These are phyloP conservation scores for Sympetrum striolatum DNA, from an alignment of 2,888 invertebrate genomes.

Conservation along the genomic window DNA sequence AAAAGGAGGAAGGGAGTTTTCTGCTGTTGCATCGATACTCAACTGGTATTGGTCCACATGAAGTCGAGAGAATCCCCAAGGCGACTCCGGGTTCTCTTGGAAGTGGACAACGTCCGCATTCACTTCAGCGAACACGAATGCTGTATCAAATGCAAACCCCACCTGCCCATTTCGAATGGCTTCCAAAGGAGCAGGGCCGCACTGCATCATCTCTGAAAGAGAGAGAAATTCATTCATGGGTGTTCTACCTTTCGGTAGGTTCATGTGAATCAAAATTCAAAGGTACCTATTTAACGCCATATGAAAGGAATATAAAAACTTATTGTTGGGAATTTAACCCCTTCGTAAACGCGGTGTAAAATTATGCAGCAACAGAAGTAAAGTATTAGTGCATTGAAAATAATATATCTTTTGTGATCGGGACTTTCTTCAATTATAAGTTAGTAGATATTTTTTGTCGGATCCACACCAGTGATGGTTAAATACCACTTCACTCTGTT, in stretches of 20 bases:
- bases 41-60: slow-evolving; percentile 72
- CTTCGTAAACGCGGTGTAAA: too few species aligned
- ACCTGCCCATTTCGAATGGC: slow-evolving; percentile 77
- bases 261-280: too few species aligned
- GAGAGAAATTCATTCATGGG: too few species aligned
- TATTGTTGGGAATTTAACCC: too few species aligned
- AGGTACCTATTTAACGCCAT: too few species aligned
- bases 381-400: too few species aligned
- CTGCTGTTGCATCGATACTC: slow-evolving; percentile 54
- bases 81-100: slow-evolving; percentile 71
- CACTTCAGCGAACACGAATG: slow-evolving; percentile 78
- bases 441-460: too few species aligned
- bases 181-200: slow-evolving; percentile 72
- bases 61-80: slow-evolving; percentile 72
- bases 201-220: slow-evolving; percentile 62
- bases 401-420: too few species aligned
- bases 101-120: slow-evolving; percentile 79
- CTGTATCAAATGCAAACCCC: slow-evolving; percentile 74
- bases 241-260: slow-evolving; percentile 22
- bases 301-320: neutral
- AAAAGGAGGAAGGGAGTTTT: neutral
- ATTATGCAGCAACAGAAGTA: too few species aligned
- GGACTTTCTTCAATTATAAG: too few species aligned
- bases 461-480: too few species aligned
- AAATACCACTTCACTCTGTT: too few species aligned